Conservation (phyloP, 2,113 vertebrate species). For the Indri indri region DNA sequence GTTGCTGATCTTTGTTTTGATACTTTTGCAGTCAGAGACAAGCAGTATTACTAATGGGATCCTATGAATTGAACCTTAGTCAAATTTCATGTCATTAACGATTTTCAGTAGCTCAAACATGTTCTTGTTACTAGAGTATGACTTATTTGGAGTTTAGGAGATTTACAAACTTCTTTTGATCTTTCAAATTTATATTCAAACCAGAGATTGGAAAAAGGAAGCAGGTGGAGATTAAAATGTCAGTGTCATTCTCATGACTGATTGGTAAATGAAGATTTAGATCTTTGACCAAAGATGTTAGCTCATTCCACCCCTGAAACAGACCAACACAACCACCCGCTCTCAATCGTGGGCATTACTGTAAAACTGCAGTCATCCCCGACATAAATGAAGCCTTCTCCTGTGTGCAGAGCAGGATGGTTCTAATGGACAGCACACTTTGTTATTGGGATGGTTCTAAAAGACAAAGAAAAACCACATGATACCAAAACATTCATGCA, state of each 20-base stretch:
- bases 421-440: background rate
- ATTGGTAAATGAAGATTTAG: background rate
- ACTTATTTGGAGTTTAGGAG: background rate
- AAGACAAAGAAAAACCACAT: background rate
- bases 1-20: background rate
- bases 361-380: background rate
- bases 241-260: background rate
- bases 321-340: background rate
- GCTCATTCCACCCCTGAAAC: background rate
- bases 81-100: background rate
- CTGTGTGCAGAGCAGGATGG: background rate
- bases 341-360: background rate
- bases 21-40: background rate
- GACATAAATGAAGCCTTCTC: fast-evolving
- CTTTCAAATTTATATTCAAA: background rate
- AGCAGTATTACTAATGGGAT: background rate
- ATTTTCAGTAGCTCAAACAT: background rate
- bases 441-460: background rate
- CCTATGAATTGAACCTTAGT: background rate
- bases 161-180: background rate
- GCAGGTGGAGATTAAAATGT: background rate
- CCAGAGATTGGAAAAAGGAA: background rate
- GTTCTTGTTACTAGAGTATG: background rate
- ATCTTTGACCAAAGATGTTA: background rate
- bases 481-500: background rate